Evolutionary conservation across 2,113 vertebrate genomes (phyloP), one percentile per base, ranked within the genome.

Genomic region (Genyomyrus donnyi): DNA sequence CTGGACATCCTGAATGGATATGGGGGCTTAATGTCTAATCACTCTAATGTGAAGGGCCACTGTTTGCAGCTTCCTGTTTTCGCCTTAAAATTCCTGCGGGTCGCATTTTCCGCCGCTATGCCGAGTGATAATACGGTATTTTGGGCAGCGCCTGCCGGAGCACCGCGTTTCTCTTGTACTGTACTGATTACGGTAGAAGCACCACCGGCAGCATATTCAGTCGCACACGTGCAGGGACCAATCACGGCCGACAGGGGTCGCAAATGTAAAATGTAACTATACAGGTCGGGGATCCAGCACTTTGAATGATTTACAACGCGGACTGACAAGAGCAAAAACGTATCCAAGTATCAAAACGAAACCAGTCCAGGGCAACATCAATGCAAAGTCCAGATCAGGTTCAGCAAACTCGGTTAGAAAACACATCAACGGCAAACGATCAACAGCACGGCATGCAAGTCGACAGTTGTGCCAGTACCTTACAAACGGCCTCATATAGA

Each of bases 21-120:
- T 53, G 35, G 49, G 66, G 19, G 24, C 17, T 53, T 84, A 42
- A 53, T 48, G 27, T 39, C 70, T 83, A 52, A 52, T 15, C 50
- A 52, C 13, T 52, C 3, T 52, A 56, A 89, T 89, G 70, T 89
- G 70, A 27, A 39, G 10, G 66, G 45, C 27, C 74, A 83, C 49
- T 53, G 31, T 39, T 39, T 89, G 27, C 88, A n/a, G 74, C 31
- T 56, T 83, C 88, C 88, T 84, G 88, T 83, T 89, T 89, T 89
- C 17, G 31, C 48, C 48, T 89, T 50, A 39, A 89, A 52, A 9
- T 80, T 52, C 58, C 88, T 35, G 42, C 0, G 62, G 62, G 62
- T 31, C n/a, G 62, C 27, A 31, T 31, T 31, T 70, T 70, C 62
- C 62, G n/a, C 62, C 3, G n/a, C 58, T 27, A 66, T 66, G 62